Conservation (phyloP, 2,888 invertebrate species). For the Didymodactylos carnosus region DNA sequence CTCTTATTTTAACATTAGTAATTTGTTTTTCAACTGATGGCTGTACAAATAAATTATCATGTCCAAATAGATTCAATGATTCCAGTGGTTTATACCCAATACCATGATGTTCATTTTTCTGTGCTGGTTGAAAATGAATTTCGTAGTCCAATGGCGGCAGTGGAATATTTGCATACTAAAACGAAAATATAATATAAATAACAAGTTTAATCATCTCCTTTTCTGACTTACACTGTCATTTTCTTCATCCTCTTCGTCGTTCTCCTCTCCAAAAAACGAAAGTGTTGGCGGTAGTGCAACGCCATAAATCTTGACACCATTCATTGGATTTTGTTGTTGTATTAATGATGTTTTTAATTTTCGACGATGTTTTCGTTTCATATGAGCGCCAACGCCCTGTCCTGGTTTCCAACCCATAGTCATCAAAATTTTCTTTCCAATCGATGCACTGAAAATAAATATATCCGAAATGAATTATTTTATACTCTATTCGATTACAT, state of each 20-base stretch:
- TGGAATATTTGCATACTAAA: not conserved
- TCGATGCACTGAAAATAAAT: slow-evolving; percentile 6
- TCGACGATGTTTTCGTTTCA: slow-evolving; percentile 20
- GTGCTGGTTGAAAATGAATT: slow-evolving; percentile 11
- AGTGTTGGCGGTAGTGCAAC: slow-evolving; percentile 22
- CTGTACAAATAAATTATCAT: not conserved
- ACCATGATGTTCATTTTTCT: slow-evolving; percentile 6
- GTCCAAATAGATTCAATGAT: slow-evolving; percentile 3
- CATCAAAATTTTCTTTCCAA: not conserved
- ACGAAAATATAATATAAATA: not conserved
- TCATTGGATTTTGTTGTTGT: not conserved
- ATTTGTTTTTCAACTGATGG: slow-evolving; percentile 1
- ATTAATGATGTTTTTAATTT: slow-evolving; percentile 4
- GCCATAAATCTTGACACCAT: slow-evolving; percentile 23
- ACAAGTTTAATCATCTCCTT: not conserved
- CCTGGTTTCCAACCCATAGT: slow-evolving; percentile 61
- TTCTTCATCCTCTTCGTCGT: slow-evolving; percentile 5
- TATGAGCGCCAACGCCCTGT: slow-evolving; percentile 54
- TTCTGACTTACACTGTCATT: not conserved
- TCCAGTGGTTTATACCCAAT: slow-evolving; percentile 12
- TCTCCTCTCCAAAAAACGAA: not conserved
- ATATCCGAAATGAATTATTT: slow-evolving; percentile 15
- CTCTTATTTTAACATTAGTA: not conserved
- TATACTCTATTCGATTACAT: slow-evolving; percentile 18
- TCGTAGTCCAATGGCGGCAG: not conserved